Conservation (phyloP, 2,797 vertebrate genomes). For the Tympanoctomys barrerae region DNA sequence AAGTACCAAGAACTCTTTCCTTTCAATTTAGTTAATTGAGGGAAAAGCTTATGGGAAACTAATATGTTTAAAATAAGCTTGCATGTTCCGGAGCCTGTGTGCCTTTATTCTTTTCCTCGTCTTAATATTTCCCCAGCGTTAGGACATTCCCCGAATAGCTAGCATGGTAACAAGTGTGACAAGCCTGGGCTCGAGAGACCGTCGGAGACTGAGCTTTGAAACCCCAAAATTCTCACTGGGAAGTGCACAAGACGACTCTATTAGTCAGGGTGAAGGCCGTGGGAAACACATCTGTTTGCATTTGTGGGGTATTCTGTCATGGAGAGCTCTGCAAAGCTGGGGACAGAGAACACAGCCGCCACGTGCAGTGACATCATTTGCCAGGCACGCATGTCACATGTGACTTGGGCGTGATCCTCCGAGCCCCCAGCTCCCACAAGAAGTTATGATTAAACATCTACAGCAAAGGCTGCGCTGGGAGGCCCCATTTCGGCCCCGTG, state of each 20-base stretch:
- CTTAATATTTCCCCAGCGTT: conserved; percentile 58
- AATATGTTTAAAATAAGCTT: conserved; percentile 53
- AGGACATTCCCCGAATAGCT: conserved; percentile 65
- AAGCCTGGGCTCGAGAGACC: background rate
- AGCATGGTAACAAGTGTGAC: conserved; percentile 60
- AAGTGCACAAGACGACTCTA: conserved; percentile 65
- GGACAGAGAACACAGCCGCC: background rate
- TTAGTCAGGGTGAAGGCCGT: conserved; percentile 75
- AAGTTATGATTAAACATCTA: conserved; percentile 77
- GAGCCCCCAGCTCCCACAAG: conserved; percentile 73
- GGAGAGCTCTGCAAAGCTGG: conserved; percentile 41
- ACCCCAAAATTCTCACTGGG: conserved; percentile 57
- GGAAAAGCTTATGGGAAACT: background rate
- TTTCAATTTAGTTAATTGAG: conserved; percentile 39
- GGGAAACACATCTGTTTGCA: conserved; percentile 83
- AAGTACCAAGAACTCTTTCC: conserved; percentile 39
- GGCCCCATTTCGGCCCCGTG: conserved; percentile 73
- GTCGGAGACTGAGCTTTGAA: conserved; percentile 26
- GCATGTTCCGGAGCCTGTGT: background rate
- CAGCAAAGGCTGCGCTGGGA: conserved; percentile 76
- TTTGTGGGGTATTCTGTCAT: conserved; percentile 77
- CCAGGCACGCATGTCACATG: conserved; percentile 76
- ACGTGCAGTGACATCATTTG: conserved; percentile 77
- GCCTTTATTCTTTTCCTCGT: conserved; percentile 51
- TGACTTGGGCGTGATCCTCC: conserved; percentile 70